These are phyloP conservation scores for Dexiosoma caninum DNA, from an alignment of 2,888 invertebrate species.

Conservation along the genomic window DNA sequence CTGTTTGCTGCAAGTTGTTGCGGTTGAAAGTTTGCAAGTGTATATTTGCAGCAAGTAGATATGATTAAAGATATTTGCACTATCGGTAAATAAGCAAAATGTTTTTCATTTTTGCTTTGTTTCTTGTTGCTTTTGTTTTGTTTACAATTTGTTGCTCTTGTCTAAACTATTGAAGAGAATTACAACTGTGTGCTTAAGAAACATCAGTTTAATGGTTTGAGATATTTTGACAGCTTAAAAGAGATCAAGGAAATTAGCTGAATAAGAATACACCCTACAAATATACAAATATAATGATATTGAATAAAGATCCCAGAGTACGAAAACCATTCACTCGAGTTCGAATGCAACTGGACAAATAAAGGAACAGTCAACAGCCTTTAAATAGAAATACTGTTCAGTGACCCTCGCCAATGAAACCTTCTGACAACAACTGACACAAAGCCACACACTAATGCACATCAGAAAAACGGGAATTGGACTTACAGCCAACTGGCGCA, in stretches of 20 bases:
- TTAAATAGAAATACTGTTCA: too few relatives aligned
- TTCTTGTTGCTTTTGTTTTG: background rate
- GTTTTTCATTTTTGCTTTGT: constrained; percentile 23
- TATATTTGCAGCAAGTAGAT: constrained; percentile 35
- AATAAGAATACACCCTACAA: background rate
- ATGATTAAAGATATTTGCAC: constrained; percentile 45
- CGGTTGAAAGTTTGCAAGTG: background rate
- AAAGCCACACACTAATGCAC: too few relatives aligned
- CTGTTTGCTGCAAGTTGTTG: constrained; percentile 28
- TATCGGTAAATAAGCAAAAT: constrained; percentile 48
- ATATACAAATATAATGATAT: too few relatives aligned
- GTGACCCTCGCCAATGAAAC: too few relatives aligned
- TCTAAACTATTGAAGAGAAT: constrained; percentile 25
- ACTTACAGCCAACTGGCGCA: too few relatives aligned
- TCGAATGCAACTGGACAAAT: too few relatives aligned
- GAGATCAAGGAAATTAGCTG: background rate
- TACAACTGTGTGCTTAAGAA: constrained; percentile 37
- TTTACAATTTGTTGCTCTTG: background rate
- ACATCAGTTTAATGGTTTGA: constrained; percentile 36
- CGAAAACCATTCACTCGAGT: too few relatives aligned
- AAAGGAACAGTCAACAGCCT: too few relatives aligned
- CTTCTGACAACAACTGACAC: too few relatives aligned
- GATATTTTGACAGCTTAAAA: constrained; percentile 28
- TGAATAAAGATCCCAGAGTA: too few relatives aligned
- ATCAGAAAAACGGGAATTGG: too few relatives aligned